Conservation (phyloP, 2,797 vertebrate species). For the Crypturellus tataupa region DNA sequence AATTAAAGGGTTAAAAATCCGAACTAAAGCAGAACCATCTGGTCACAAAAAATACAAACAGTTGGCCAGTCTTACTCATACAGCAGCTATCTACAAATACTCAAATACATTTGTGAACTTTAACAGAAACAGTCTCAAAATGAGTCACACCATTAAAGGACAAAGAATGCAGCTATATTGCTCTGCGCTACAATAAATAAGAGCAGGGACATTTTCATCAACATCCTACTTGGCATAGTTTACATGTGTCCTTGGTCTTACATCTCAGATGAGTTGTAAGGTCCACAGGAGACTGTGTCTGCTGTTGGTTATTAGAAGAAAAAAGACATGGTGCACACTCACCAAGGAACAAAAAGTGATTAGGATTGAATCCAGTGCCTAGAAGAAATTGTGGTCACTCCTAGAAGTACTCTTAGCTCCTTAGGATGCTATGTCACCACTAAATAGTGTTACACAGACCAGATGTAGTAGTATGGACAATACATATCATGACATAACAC, state of each 20-base stretch:
- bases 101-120: slow-evolving; percentile 28
- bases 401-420: neutral
- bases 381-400: neutral
- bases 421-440: neutral
- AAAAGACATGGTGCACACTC: neutral
- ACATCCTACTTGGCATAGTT: neutral
- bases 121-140: slow-evolving; percentile 40
- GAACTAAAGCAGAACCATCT: slow-evolving; percentile 35
- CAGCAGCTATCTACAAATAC: neutral
- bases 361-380: neutral
- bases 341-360: neutral
- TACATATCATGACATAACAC: accelerated
- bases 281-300: neutral
- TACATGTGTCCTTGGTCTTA: neutral
- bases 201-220: neutral
- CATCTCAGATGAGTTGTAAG: neutral
- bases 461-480: neutral
- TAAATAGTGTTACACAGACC: neutral
- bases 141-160: slow-evolving; percentile 30
- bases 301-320: neutral
- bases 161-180: neutral
- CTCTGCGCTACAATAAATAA: neutral
- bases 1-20: slow-evolving; percentile 10
- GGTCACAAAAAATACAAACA: neutral
- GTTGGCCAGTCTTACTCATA: slow-evolving; percentile 40